phyloP scores from a whole-genome alignment of 53 echinoderm and acorn worm genomes.

The Paelopatides confundens region DNA sequence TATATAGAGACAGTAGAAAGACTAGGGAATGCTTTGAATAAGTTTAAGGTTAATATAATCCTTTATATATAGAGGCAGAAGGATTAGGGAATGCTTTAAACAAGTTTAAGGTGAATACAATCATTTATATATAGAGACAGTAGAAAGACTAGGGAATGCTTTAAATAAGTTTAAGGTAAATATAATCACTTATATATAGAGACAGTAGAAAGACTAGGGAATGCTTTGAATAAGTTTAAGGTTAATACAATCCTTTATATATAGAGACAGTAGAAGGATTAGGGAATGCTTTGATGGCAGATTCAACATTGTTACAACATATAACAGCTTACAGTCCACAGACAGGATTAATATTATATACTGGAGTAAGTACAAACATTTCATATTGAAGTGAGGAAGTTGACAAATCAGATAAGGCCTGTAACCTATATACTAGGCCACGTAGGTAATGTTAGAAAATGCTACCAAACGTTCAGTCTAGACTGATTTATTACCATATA shows the following conservation, averaged over 20 bases:
- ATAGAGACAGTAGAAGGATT: slow-evolving; percentile 93
- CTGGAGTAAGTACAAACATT: too few species aligned
- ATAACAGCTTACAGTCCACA: too few species aligned
- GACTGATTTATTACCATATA: too few species aligned
- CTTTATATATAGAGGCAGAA: slow-evolving; percentile 95
- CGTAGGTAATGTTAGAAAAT: too few species aligned
- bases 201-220: slow-evolving; percentile 89
- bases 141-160: slow-evolving; percentile 92
- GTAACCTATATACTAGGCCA: too few species aligned
- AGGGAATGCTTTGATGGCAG: slow-evolving; percentile 89
- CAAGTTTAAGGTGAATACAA: slow-evolving; percentile 90
- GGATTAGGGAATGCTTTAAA: slow-evolving; percentile 89
- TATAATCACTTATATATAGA: slow-evolving; percentile 97
- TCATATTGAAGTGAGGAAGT: too few species aligned
- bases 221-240: slow-evolving; percentile 71
- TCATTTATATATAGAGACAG: slow-evolving; percentile 95
- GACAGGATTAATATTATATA: too few species aligned
- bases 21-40: slow-evolving; percentile 81
- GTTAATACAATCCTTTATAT: slow-evolving; percentile 77
- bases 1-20: slow-evolving; percentile 97
- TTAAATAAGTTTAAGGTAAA: slow-evolving; percentile 85
- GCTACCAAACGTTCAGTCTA: too few species aligned
- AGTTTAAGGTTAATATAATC: slow-evolving; percentile 97
- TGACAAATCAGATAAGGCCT: too few species aligned
- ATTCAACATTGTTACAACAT: too few species aligned